Base-by-base conservation (phyloP, 1,140 invertebrate genomes). In the Leptinotarsa defecta region DNA sequence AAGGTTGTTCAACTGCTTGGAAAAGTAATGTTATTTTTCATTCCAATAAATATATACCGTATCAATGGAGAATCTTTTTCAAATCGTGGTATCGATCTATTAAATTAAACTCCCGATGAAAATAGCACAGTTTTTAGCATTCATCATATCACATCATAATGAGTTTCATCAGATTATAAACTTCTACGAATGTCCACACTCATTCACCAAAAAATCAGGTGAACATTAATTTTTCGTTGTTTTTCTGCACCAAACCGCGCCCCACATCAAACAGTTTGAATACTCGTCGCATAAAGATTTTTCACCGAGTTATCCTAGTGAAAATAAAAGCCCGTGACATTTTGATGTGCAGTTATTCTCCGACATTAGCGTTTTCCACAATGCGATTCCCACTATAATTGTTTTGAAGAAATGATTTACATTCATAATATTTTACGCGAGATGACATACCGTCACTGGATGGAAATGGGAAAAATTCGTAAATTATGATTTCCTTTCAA, bases 321-420 rank as follows among this genome's bases (percentile, higher is more conserved):
- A 76, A 76, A 57, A 57, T 73, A 76, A 76, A 73, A 62, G 75
- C 69, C 8, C 34, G 13, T 73, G 70, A 73, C 70, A 73, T 76
- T 76, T 75, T 49, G 57, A 62, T 67, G 52, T 57, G 52, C 52
- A 19, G 52, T 57, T 57, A 57, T 57, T 57, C 52, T 57, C 52
- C 48, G 76, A 74, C 73, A 77, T 77, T 74, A 77, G 68, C 73
- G 76, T 69, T 76, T 74, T 74, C 22, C 64, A 27, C 43, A 62
- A 48, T 27, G 22, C 20, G 22, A 24, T 64, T 73, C 70, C 49
- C 73, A 74, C 68, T 71, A 69, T 77, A 77, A 77, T 77, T 77
- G 73, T 74, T 74, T 74, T 63, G 69, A 70, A 74, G 68, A 74
- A 63, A 64, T 77, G 76, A 77, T 77, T 77, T 74, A 77, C 72